phyloP scores from a whole-genome alignment of 2,113 vertebrate genomes.

The Synchiropus splendidus region DNA sequence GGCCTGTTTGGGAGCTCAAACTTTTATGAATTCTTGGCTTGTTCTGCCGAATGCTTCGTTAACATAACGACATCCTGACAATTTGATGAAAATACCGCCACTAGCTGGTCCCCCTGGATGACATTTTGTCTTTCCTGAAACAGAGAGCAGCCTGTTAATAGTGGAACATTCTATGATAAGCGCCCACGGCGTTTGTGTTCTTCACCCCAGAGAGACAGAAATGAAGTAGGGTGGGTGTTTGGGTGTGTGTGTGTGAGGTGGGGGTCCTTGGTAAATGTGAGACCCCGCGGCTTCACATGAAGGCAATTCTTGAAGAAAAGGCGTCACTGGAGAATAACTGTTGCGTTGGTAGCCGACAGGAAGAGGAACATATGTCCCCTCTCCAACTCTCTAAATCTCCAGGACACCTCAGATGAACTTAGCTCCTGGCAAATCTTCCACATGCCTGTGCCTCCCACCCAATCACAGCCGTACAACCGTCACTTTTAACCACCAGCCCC shows the following conservation, averaged over 20 bases:
- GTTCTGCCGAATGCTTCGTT: neutral
- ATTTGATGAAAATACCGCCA: conserved; percentile 5
- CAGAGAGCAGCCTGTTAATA: conserved; percentile 18
- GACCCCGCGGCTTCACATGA: conserved; percentile 26
- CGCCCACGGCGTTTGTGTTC: conserved; percentile 23
- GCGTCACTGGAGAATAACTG: conserved; percentile 24
- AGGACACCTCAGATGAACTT: conserved; percentile 52
- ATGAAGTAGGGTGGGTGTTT: conserved; percentile 1
- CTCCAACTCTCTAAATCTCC: conserved; percentile 36
- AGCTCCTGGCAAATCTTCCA: conserved; percentile 29
- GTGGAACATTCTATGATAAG: conserved; percentile 14
- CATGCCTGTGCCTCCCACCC: conserved; percentile 1
- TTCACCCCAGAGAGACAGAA: conserved; percentile 12
- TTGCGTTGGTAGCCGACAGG: conserved; percentile 22
- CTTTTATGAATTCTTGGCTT: neutral
- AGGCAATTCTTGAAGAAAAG: conserved; percentile 22
- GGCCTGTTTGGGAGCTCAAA: conserved; percentile 2
- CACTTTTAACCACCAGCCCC: conserved; percentile 3
- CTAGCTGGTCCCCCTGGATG: conserved; percentile 9
- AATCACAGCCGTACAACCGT: neutral
- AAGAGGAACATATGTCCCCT: conserved; percentile 47
- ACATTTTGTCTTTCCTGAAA: conserved; percentile 20
- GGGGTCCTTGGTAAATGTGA: conserved; percentile 19
- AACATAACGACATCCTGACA: conserved; percentile 12
- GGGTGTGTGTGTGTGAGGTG: neutral